These are phyloP conservation scores for Podargus strigoides DNA, from an alignment of 2,797 vertebrate species.

Conservation along the genomic window DNA sequence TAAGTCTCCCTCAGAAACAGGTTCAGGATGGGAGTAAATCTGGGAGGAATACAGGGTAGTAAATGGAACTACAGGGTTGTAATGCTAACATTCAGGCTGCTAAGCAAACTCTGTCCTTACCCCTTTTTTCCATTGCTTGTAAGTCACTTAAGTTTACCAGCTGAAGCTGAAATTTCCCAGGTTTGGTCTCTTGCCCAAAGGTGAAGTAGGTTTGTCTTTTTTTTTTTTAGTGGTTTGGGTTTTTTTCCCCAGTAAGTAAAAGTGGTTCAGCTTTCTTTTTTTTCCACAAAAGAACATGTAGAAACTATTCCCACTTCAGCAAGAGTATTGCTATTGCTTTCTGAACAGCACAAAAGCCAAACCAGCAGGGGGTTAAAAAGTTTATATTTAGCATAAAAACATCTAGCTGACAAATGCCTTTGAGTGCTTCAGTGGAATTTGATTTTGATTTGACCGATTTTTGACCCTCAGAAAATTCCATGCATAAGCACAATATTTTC, in stretches of 20 bases:
- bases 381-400: conserved; percentile 28
- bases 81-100: neutral
- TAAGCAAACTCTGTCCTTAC: neutral
- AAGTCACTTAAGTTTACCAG: neutral
- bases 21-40: neutral
- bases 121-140: neutral
- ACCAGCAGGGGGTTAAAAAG: conserved; percentile 15
- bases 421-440: conserved; percentile 18
- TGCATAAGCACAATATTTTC: neutral
- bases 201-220: neutral
- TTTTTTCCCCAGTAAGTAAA: neutral
- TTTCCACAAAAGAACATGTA: neutral
- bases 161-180: neutral
- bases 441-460: conserved; percentile 37
- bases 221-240: too few relatives aligned
- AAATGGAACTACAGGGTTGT: neutral
- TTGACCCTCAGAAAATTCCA: conserved; percentile 45
- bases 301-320: neutral
- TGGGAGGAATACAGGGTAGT: neutral
- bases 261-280: neutral
- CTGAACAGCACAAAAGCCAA: neutral
- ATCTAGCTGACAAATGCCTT: conserved; percentile 37
- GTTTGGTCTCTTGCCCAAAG: neutral
- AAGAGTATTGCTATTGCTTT: neutral
- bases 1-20: neutral